Conservation (phyloP, 2,888 invertebrate genomes). For the Pammene fasciana region DNA sequence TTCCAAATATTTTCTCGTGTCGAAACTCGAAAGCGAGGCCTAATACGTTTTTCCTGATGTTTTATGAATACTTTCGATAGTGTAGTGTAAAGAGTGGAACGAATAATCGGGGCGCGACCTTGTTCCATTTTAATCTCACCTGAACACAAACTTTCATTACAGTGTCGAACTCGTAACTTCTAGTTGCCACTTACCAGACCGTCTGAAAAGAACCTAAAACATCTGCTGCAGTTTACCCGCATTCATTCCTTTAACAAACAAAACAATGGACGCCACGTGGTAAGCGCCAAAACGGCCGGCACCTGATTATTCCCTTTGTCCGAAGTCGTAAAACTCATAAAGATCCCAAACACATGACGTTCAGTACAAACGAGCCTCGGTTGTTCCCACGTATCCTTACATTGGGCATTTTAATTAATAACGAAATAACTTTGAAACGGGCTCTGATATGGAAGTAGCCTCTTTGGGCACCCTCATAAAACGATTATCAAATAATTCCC, state of each 20-base stretch:
- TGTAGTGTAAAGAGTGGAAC: constrained; percentile 58
- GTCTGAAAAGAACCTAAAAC: constrained; percentile 47
- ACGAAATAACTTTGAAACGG: constrained; percentile 64
- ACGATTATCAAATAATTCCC: constrained; percentile 79
- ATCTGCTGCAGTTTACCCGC: constrained; percentile 67
- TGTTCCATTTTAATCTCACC: constrained; percentile 61
- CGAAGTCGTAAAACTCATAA: constrained; percentile 52
- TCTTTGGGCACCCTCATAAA: constrained; percentile 76
- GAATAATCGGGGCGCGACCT: constrained; percentile 59
- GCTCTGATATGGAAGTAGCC: constrained; percentile 74
- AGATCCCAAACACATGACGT: constrained; percentile 70
- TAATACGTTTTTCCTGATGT: constrained; percentile 63
- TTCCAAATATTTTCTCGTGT: constrained; percentile 79
- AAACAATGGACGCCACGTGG: constrained; percentile 63
- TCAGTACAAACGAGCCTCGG: constrained; percentile 51
- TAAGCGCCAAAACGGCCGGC: constrained; percentile 59
- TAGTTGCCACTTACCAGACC: constrained; percentile 16
- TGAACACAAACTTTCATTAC: constrained; percentile 32
- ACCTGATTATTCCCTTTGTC: constrained; percentile 73
- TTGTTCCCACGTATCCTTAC: constrained; percentile 77
- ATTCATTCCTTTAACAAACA: constrained; percentile 56
- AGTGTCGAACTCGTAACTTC: constrained; percentile 7
- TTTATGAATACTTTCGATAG: constrained; percentile 63
- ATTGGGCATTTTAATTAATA: constrained; percentile 75
- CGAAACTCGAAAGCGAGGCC: constrained; percentile 67